A percentile compares a stretch with the other conserved stretches of the same genome.
Evolutionary conservation across 2,888 invertebrate genomes (phyloP).

Genomic region (Nebria salina): DNA sequence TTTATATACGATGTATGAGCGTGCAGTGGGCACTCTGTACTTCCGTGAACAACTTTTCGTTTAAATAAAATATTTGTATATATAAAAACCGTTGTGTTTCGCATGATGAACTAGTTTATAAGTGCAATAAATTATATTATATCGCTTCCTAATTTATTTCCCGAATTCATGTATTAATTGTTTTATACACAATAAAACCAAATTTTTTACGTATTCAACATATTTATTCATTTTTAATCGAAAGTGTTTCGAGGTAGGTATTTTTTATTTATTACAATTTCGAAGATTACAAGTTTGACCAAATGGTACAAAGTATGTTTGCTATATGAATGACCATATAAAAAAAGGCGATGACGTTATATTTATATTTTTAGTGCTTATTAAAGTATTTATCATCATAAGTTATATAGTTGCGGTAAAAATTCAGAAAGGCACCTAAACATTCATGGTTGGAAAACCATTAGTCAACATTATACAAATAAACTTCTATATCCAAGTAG

Average conservation of each 20-base stretch:
- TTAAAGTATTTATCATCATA: too few species aligned
- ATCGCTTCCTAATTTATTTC: slow-evolving; percentile 1
- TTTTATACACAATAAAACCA: neutral
- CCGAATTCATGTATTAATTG: neutral
- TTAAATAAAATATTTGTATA: slow-evolving; percentile 57
- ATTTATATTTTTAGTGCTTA: too few species aligned
- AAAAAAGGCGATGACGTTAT: too few species aligned
- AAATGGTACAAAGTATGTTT: too few species aligned
- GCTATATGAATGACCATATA: too few species aligned
- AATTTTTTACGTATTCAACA: neutral
- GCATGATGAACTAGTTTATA: slow-evolving; percentile 30
- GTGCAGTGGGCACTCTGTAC: slow-evolving; percentile 56
- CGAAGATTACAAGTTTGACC: too few species aligned
- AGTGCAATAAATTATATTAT: slow-evolving; percentile 38
- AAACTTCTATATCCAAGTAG: neutral
- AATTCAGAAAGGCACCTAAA: too few species aligned
- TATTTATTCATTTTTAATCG: neutral
- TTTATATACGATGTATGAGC: slow-evolving; percentile 56
- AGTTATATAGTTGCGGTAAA: too few species aligned
- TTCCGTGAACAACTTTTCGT: slow-evolving; percentile 52
- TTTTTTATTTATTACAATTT: neutral
- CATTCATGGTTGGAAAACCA: too few species aligned
- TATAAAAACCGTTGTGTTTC: slow-evolving; percentile 33
- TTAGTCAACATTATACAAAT: neutral
- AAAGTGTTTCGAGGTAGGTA: slow-evolving; percentile 5